A percentile compares a stretch with the other conserved stretches of the same genome.
phyloP scores from a whole-genome alignment of 2,797 vertebrate genomes.

The Champsocephalus esox region DNA sequence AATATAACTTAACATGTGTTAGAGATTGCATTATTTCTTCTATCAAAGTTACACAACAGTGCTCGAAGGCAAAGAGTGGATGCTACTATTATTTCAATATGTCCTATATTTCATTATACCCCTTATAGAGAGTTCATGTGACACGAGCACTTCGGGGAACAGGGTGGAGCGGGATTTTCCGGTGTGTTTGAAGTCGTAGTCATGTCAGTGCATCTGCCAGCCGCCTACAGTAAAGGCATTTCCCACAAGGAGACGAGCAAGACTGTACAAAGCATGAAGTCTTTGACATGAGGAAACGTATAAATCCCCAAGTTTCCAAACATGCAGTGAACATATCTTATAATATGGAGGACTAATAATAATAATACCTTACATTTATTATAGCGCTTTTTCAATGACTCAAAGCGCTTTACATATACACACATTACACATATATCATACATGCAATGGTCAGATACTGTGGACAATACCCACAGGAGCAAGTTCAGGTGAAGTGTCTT shows the following conservation, averaged over 20 bases:
- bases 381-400: no score
- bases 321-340: background rate
- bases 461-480: no score
- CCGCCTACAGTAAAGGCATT: conserved; percentile 20
- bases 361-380: no score
- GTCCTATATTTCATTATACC: conserved; percentile 27
- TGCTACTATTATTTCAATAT: conserved; percentile 17
- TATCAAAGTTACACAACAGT: background rate
- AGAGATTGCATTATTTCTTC: background rate
- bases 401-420: no score
- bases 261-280: conserved; percentile 9
- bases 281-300: conserved; percentile 13
- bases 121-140: conserved; percentile 24
- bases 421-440: no score
- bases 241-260: conserved; percentile 5
- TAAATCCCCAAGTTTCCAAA: conserved; percentile 2
- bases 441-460: no score
- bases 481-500: no score
- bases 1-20: background rate
- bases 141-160: conserved; percentile 25
- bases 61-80: background rate
- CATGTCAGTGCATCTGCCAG: conserved; percentile 38
- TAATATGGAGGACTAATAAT: background rate
- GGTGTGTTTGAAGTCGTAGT: conserved; percentile 53
- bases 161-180: conserved; percentile 28